These are phyloP conservation scores for Salvator merianae DNA, from an alignment of 2,113 vertebrate genomes.

Conservation along the genomic window DNA sequence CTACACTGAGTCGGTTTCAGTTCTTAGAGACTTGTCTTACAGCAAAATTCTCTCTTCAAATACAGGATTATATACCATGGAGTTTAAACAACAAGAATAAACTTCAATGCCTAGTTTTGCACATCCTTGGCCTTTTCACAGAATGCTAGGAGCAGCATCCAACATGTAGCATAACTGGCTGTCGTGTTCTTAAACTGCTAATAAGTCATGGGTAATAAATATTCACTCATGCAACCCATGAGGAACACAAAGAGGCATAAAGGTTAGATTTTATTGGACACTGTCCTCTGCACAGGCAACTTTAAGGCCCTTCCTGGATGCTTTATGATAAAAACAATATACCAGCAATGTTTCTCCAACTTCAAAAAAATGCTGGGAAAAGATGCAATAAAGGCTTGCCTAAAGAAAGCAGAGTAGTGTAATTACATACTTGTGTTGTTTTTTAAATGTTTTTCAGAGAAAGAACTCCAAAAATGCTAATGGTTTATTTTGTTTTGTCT, in stretches of 20 bases:
- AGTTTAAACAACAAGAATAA: not conserved
- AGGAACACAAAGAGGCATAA: not conserved
- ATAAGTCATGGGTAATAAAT: slow-evolving; percentile 8
- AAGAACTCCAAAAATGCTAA: too few relatives aligned
- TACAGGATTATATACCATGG: not conserved
- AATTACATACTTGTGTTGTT: too few relatives aligned
- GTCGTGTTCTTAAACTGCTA: not conserved
- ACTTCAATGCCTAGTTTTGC: not conserved
- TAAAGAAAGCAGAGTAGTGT: not conserved
- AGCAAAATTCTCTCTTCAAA: not conserved
- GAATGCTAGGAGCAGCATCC: not conserved
- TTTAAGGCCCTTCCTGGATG: not conserved
- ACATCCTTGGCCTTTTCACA: not conserved
- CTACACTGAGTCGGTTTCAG: not conserved
- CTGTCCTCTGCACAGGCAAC: not conserved
- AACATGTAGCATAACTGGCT: not conserved
- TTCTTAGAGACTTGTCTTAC: not conserved
- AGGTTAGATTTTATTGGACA: not conserved
- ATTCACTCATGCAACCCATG: not conserved
- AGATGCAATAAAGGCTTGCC: not conserved
- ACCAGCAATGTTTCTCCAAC: not conserved
- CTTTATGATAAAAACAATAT: not conserved
- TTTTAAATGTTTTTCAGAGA: too few relatives aligned
- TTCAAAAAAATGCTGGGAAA: not conserved
- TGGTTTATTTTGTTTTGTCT: too few relatives aligned